phyloP scores from a whole-genome alignment of 2,113 vertebrate genomes.

The Hyaena hyaena region DNA sequence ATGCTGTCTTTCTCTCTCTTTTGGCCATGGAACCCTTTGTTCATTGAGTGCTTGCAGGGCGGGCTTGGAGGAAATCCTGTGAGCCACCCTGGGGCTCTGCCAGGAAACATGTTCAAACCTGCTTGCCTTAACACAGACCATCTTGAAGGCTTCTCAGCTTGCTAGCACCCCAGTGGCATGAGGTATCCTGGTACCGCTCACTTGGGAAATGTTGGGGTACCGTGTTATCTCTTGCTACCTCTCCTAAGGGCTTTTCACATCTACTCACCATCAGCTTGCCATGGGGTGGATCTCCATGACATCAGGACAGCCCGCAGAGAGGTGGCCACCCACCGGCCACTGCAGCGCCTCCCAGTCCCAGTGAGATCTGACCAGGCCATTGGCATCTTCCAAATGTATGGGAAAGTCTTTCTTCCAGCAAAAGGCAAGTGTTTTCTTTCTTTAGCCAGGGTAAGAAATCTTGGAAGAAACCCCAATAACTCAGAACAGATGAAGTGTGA shows the following conservation, averaged over 20 bases:
- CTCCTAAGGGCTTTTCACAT: neutral
- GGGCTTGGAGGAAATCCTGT: neutral
- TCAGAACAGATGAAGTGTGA: constrained; percentile 13
- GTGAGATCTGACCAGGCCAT: rapidly evolving
- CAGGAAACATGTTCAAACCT: neutral
- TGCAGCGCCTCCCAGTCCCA: neutral
- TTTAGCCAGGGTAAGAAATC: neutral
- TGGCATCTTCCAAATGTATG: neutral
- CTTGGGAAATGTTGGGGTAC: rapidly evolving
- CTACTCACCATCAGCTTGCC: neutral
- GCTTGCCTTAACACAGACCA: rapidly evolving
- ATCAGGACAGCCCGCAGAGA: neutral
- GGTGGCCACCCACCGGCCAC: neutral
- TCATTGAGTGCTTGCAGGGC: neutral
- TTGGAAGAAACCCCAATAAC: neutral
- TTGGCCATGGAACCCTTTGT: no score
- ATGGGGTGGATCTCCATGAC: rapidly evolving
- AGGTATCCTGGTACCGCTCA: rapidly evolving
- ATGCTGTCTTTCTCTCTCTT: neutral
- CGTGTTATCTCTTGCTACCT: neutral
- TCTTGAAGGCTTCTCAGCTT: neutral
- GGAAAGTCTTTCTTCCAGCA: neutral
- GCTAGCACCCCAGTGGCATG: rapidly evolving
- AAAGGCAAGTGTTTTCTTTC: neutral
- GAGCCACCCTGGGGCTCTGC: neutral